These are phyloP conservation scores for Scaptomyza tumidula DNA, from an alignment of 2,888 invertebrate genomes.

Conservation along the genomic window DNA sequence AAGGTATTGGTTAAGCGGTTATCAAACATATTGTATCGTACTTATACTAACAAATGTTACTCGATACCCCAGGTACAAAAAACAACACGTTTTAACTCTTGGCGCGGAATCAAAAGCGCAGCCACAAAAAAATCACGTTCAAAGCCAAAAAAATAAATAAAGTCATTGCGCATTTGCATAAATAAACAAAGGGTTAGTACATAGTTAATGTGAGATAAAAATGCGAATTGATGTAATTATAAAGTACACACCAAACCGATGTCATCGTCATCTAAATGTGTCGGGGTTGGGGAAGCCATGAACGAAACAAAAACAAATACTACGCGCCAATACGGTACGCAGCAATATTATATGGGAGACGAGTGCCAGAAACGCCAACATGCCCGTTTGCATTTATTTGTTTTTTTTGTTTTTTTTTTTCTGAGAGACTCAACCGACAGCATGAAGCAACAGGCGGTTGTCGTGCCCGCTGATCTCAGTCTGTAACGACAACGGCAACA, in stretches of 20 bases:
- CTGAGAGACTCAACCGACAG: conserved; percentile 25
- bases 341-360: conserved; percentile 35
- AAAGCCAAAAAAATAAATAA: conserved; percentile 19
- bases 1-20: conserved; percentile 31
- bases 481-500: conserved; percentile 64
- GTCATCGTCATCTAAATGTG: conserved; percentile 55
- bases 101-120: conserved; percentile 30
- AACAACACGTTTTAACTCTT: conserved; percentile 36
- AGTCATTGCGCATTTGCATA: conserved; percentile 41
- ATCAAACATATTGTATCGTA: conserved; percentile 9
- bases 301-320: conserved; percentile 29
- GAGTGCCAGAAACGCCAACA: conserved; percentile 59
- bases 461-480: conserved; percentile 72
- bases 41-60: background rate
- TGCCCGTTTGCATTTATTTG: conserved; percentile 34
- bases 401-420: conserved; percentile 2
- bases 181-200: conserved; percentile 21
- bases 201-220: background rate
- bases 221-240: conserved; percentile 25
- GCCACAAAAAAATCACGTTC: conserved; percentile 39
- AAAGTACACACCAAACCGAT: conserved; percentile 24
- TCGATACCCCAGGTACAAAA: conserved; percentile 15
- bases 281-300: conserved; percentile 53
- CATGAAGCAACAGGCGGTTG: conserved; percentile 77
- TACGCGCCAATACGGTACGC: conserved; percentile 40